Conservation (phyloP, 30 jellyfish, hydroid and myxozoan genomes). For the Pelagia noctiluca region DNA sequence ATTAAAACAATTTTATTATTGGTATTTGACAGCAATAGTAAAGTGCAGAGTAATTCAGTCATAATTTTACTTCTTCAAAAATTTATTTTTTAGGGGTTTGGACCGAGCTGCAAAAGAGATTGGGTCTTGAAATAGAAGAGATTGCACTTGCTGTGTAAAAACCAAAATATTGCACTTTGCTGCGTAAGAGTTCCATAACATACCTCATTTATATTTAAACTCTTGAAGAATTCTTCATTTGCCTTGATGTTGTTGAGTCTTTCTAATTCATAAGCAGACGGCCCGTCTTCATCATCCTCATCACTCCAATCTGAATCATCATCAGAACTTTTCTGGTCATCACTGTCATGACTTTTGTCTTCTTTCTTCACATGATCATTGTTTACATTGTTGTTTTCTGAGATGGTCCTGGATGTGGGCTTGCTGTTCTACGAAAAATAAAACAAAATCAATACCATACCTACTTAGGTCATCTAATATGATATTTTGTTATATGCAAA, state of each 20-base stretch:
- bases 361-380: slow-evolving; percentile 4
- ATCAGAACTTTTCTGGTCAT: neutral
- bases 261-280: slow-evolving; percentile 53
- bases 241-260: slow-evolving; percentile 41
- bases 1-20: no score
- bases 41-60: no score
- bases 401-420: neutral
- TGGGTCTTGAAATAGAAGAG: neutral
- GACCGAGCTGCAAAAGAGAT: no score
- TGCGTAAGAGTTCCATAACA: neutral
- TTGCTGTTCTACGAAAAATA: no score
- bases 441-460: no score
- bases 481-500: no score
- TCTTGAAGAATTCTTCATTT: slow-evolving; percentile 42
- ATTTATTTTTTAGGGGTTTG: no score
- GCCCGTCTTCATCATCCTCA: slow-evolving; percentile 21
- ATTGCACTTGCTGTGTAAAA: neutral
- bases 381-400: neutral
- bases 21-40: no score
- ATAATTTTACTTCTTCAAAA: no score
- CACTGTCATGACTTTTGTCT: slow-evolving; percentile 23
- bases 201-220: slow-evolving; percentile 48
- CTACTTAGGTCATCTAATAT: no score
- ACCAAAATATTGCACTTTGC: neutral
- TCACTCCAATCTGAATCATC: slow-evolving; percentile 8